These are phyloP conservation scores for Athrips mouffetella DNA, from an alignment of 2,888 invertebrate species.

Conservation along the genomic window DNA sequence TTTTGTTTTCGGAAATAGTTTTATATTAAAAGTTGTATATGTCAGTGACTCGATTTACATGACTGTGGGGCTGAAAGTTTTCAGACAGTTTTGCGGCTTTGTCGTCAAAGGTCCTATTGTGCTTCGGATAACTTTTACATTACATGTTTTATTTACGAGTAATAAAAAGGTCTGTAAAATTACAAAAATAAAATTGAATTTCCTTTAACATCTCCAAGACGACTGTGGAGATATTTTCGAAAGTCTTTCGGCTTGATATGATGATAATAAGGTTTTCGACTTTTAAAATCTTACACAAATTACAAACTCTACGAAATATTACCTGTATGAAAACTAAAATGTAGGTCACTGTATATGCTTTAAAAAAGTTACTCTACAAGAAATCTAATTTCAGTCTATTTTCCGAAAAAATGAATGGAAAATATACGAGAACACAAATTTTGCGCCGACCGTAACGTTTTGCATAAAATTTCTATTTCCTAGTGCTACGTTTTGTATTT, in stretches of 20 bases:
- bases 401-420: background rate
- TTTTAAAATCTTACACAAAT: no score
- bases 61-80: conserved; percentile 28
- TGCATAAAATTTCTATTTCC: background rate
- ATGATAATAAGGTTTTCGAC: no score
- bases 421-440: background rate
- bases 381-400: background rate
- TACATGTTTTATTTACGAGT: background rate
- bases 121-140: conserved; percentile 17
- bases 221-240: no score
- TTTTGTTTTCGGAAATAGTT: no score
- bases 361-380: no score
- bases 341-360: no score
- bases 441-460: background rate
- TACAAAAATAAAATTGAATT: no score
- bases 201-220: no score
- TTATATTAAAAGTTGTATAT: conserved; percentile 15
- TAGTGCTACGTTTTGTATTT: background rate
- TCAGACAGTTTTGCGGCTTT: conserved; percentile 24
- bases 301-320: no score
- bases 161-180: no score
- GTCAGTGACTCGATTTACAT: conserved; percentile 34
- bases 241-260: no score
- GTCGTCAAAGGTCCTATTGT: conserved; percentile 23
- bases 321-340: no score